Conservation (phyloP, 2,888 invertebrate species). For the Nymphalis c-album region DNA sequence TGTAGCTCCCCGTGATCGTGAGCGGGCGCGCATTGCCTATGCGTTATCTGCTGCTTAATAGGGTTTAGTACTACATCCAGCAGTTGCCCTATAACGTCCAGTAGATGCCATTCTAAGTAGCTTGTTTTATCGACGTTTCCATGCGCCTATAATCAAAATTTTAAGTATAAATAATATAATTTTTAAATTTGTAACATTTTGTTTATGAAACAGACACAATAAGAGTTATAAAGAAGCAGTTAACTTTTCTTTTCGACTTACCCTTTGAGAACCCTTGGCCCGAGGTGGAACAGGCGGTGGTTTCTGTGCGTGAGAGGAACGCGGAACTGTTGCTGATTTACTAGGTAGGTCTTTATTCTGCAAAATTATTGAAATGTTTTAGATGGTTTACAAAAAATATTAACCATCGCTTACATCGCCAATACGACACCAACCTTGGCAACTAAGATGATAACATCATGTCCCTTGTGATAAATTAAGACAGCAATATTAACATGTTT, state of each 20-base stretch:
- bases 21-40: conserved; percentile 70
- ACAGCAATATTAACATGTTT: too few relatives aligned
- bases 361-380: conserved; percentile 17
- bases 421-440: too few relatives aligned
- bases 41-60: conserved; percentile 81
- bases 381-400: too few relatives aligned
- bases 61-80: conserved; percentile 91
- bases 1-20: conserved; percentile 77
- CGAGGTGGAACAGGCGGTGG: conserved; percentile 73
- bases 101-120: conserved; percentile 83
- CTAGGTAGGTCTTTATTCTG: conserved; percentile 60
- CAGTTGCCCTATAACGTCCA: conserved; percentile 91
- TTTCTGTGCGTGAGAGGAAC: conserved; percentile 62
- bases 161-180: too few relatives aligned
- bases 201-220: too few relatives aligned
- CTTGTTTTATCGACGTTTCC: conserved; percentile 51
- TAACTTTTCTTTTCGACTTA: conserved; percentile 29
- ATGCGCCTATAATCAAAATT: conserved; percentile 44
- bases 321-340: conserved; percentile 67
- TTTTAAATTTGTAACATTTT: too few relatives aligned
- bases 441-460: too few relatives aligned
- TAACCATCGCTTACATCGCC: too few relatives aligned
- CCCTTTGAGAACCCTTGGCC: conserved; percentile 52
- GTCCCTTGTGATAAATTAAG: too few relatives aligned
- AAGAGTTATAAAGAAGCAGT: too few relatives aligned